Percentiles rank a stretch among this genome's conserved stretches.
Conservation (phyloP, 2,113 vertebrate genomes). For the Eidolon helvum region DNA sequence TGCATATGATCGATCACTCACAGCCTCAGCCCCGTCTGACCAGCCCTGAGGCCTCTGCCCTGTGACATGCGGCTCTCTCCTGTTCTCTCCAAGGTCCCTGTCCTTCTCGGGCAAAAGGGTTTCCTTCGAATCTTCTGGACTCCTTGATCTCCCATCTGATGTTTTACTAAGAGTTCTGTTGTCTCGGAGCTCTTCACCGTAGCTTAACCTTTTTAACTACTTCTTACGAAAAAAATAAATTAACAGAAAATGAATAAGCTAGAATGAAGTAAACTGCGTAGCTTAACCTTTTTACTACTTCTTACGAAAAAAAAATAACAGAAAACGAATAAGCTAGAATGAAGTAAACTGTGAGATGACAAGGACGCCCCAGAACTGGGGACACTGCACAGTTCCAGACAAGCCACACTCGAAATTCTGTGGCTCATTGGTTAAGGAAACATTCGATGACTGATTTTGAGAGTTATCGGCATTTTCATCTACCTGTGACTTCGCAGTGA, state of each 20-base stretch:
- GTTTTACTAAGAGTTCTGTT: background rate
- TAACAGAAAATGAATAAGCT: background rate
- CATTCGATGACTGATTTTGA: background rate
- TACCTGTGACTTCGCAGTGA: background rate
- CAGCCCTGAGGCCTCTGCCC: background rate
- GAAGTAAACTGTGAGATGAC: background rate
- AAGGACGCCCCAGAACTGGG: rapidly evolving
- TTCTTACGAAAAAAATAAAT: background rate
- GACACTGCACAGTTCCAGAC: background rate
- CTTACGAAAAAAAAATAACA: background rate
- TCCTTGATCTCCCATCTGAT: background rate
- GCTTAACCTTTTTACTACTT: background rate
- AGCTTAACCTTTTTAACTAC: background rate
- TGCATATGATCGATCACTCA: rapidly evolving
- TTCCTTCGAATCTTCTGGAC: background rate
- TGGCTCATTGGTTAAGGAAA: background rate
- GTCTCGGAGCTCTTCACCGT: background rate
- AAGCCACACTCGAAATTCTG: rapidly evolving
- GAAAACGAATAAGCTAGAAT: background rate
- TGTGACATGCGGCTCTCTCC: rapidly evolving
- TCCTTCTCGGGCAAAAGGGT: too few relatives aligned
- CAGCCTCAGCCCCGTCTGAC: background rate
- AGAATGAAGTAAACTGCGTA: background rate
- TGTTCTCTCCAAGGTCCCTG: rapidly evolving
- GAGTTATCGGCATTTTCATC: background rate